Percentiles rank a stretch among this genome's conserved stretches.
phyloP scores from a whole-genome alignment of 2,797 vertebrate genomes.

The Spea hammondii region DNA sequence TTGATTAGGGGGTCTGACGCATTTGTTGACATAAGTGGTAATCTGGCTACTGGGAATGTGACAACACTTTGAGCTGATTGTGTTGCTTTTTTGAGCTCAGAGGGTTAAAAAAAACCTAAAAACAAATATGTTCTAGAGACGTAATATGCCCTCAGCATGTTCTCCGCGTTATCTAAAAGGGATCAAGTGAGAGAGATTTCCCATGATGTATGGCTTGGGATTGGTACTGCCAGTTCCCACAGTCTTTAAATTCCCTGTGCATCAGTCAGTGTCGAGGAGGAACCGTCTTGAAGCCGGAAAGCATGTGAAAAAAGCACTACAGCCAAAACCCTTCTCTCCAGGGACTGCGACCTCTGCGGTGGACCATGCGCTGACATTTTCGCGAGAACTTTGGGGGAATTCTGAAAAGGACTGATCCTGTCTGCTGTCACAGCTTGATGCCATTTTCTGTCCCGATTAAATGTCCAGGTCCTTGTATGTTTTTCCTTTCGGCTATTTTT shows the following conservation, averaged over 20 bases:
- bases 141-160: conserved; percentile 20
- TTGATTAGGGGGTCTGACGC: too few species aligned
- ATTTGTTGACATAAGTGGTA: too few species aligned
- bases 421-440: neutral
- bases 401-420: conserved; percentile 52
- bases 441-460: neutral
- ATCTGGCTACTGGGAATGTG: too few species aligned
- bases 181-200: conserved; percentile 64
- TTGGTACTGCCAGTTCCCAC: conserved; percentile 78
- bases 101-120: neutral
- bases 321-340: conserved; percentile 69
- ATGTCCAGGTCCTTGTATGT: neutral
- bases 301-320: conserved; percentile 76
- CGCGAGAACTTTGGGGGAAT: conserved; percentile 72
- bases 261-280: conserved; percentile 76
- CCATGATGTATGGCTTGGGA: conserved; percentile 65
- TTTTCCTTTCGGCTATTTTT: neutral
- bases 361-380: conserved; percentile 73
- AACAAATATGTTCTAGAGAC: neutral
- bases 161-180: conserved; percentile 44
- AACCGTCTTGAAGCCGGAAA: conserved; percentile 77
- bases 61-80: too few species aligned
- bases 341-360: conserved; percentile 69
- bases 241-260: conserved; percentile 74
- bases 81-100: neutral